These are phyloP conservation scores for Melanaphis sacchari DNA, from an alignment of 1,140 invertebrate species.

Conservation along the genomic window DNA sequence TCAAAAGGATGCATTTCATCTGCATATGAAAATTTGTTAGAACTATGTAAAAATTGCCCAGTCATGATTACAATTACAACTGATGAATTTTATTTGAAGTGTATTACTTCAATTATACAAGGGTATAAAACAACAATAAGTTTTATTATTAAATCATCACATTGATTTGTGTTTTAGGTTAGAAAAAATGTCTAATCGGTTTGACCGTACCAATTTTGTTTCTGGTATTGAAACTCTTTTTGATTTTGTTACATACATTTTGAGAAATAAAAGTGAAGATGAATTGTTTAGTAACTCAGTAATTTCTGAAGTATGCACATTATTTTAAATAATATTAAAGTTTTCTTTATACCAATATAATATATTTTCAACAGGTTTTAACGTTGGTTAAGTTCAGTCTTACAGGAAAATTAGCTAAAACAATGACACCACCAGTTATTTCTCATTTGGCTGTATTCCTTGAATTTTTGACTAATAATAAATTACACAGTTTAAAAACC, in stretches of 20 bases:
- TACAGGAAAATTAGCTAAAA: conserved; percentile 49
- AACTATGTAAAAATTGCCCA: conserved; percentile 76
- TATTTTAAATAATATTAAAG: not conserved
- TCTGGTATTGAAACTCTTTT: conserved; percentile 58
- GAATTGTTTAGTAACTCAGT: conserved; percentile 17
- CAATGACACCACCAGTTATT: conserved; percentile 43
- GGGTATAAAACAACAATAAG: conserved; percentile 66
- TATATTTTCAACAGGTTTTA: conserved; percentile 20
- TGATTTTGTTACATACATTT: conserved; percentile 53
- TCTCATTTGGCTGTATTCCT: conserved; percentile 44
- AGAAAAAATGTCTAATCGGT: conserved; percentile 51
- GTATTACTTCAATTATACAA: conserved; percentile 72
- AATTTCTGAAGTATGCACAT: conserved; percentile 3
- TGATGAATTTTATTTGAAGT: conserved; percentile 70
- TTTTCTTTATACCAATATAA: not conserved
- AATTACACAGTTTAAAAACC: conserved; percentile 11
- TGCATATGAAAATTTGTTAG: conserved; percentile 77
- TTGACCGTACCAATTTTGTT: conserved; percentile 54
- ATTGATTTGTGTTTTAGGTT: conserved; percentile 28
- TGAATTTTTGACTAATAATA: conserved; percentile 29
- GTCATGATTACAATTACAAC: conserved; percentile 65
- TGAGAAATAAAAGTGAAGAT: conserved; percentile 57
- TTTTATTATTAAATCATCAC: not conserved
- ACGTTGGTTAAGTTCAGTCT: conserved; percentile 44
- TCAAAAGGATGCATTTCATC: conserved; percentile 74